phyloP scores from a whole-genome alignment of 2,113 vertebrate species.

The Gobius niger region DNA sequence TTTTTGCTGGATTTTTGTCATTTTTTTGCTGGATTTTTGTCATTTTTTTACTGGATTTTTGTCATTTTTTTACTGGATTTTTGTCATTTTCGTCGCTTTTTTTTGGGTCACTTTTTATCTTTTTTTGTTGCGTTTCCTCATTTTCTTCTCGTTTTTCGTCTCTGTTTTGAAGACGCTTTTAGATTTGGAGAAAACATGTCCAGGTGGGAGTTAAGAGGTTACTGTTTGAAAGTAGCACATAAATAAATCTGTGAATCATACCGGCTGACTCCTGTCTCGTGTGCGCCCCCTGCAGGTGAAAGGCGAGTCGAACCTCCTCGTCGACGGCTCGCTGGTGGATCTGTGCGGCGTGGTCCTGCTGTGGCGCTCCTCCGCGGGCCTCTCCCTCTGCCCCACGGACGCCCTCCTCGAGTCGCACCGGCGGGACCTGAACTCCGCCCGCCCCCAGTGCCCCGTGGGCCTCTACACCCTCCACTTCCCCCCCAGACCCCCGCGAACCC shows the following conservation, averaged over 20 bases:
- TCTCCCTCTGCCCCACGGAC: constrained; percentile 85
- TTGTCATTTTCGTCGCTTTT: too few species aligned
- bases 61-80: too few species aligned
- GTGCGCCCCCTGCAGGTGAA: constrained; percentile 78
- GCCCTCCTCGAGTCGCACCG: constrained; percentile 91
- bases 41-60: too few species aligned
- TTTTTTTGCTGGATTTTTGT: too few species aligned
- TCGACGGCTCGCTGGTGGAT: constrained; percentile 92
- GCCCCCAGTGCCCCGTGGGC: constrained; percentile 94
- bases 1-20: too few species aligned
- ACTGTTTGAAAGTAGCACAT: too few species aligned
- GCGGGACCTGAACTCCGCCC: constrained; percentile 90
- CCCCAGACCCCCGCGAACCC: neutral
- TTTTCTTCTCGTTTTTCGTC: too few species aligned
- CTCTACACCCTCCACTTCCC: constrained; percentile 94
- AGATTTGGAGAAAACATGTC: too few species aligned
- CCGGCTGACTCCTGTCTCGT: neutral
- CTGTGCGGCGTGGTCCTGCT: constrained; percentile 92
- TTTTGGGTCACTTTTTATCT: too few species aligned
- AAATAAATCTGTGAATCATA: neutral
- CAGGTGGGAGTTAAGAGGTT: too few species aligned
- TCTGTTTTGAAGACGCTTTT: too few species aligned
- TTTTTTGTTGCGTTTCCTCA: too few species aligned
- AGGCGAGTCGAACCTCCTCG: constrained; percentile 87
- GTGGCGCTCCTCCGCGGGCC: constrained; percentile 92